Conservation (phyloP, 2,113 vertebrate species). For the Campylorhamphus procurvoides region DNA sequence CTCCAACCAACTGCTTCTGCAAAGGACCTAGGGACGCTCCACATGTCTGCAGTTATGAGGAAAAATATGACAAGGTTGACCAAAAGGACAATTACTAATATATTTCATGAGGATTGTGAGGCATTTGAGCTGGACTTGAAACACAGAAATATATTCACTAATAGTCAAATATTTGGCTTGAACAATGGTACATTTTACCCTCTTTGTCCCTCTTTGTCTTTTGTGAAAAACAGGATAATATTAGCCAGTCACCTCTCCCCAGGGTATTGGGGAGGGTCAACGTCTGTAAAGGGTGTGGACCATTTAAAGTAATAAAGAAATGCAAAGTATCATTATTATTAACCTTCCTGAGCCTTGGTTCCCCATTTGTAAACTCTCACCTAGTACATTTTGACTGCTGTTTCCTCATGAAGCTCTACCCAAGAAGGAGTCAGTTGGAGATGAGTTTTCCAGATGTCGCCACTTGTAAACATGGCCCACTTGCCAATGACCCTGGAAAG, state of each 20-base stretch:
- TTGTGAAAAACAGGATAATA: constrained; percentile 24
- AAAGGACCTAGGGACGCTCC: not conserved
- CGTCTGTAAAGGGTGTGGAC: constrained; percentile 17
- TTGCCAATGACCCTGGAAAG: not conserved
- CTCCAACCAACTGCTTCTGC: not conserved
- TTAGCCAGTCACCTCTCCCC: not conserved
- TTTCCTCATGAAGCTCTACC: not conserved
- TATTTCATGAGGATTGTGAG: not conserved
- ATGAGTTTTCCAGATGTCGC: not conserved
- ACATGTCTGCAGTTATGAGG: not conserved
- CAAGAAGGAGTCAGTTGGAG: not conserved
- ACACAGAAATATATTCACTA: not conserved
- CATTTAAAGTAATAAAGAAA: constrained; percentile 47
- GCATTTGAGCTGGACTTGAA: not conserved
- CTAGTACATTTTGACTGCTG: not conserved
- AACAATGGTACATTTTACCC: not conserved
- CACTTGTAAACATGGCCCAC: not conserved
- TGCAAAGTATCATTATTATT: constrained; percentile 46
- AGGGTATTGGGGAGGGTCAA: not conserved
- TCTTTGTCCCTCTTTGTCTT: not conserved
- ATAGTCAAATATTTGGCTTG: not conserved
- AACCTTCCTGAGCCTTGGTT: constrained; percentile 31
- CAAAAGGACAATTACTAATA: not conserved
- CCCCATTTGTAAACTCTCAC: constrained; percentile 28
- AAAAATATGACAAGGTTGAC: not conserved